Evolutionary conservation across 2,888 invertebrate species (phyloP), one percentile per base, ranked within the genome.

Genomic region (Bellardia bayeri): DNA sequence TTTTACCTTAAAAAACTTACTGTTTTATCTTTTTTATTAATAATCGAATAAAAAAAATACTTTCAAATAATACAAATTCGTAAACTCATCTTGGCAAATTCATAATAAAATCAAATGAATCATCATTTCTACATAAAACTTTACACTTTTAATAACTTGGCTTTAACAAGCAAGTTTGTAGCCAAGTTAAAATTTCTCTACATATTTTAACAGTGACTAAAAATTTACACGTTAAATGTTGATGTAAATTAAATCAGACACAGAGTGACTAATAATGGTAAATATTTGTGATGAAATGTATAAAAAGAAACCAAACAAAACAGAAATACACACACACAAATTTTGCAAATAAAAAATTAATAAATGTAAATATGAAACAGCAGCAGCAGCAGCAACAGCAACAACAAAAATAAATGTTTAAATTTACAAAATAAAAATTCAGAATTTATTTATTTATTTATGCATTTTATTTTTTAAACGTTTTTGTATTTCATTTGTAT

Each of bases 331-430:
- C 23, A 37, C 30, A 63, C 9, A 64, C 0, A 23, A 37, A 56
- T 69, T 61, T 69, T 69, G 61, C 23, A 80, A 61, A 54, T 49
- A 80, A 69, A 80, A 61, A 51, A 80, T 51, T 69, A 45, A 58
- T 37, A 37, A 58, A 68, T 58, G 58, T 79, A 79, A 79, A 79
- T 69, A 64, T 51, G 40, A 49, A 54, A 78, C 40, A 68, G 58
- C 68, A 63, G 8, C 33, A 30, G 23, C 13, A 61, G 63, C 63
- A 45, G 45, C 33, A 2, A 64, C 37, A 49, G 8, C 13, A 49
- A 49, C 8, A 40, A 58, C 42, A 74, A n/a, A 61, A 49, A 64
- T 37, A 64, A 64, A 75, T 75, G 16, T 64, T 75, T 14, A 51
- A 58, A 61, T 58, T 66, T 16, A 45, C 6, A 45, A 40, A 56